phyloP scores from a whole-genome alignment of 2,113 vertebrate genomes.

The Corynorhinus townsendii region DNA sequence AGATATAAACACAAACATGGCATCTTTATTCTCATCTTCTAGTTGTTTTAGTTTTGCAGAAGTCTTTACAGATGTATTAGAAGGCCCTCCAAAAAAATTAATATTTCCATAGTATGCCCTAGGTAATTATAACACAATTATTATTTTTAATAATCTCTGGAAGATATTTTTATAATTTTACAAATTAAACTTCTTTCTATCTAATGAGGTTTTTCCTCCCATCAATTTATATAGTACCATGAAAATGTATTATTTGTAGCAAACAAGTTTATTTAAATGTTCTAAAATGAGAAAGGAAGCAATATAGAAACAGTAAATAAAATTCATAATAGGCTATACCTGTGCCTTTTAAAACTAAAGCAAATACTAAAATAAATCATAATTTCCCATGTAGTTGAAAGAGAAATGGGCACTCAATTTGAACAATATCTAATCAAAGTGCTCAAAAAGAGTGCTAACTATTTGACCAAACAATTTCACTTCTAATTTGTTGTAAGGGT shows the following conservation, averaged over 20 bases:
- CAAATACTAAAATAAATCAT: constrained; percentile 16
- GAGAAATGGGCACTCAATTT: background rate
- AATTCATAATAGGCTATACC: background rate
- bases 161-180: constrained; percentile 24
- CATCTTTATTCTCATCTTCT: constrained; percentile 94
- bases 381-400: background rate
- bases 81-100: constrained; percentile 98
- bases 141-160: background rate
- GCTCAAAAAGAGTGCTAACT: background rate
- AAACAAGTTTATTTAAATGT: background rate
- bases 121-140: constrained; percentile 57
- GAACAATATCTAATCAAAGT: background rate
- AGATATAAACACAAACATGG: constrained; percentile 96
- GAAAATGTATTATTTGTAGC: constrained; percentile 25
- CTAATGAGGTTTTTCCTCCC: background rate
- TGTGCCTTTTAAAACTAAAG: constrained; percentile 29
- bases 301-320: background rate
- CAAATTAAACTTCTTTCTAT: background rate
- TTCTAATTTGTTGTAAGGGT: background rate
- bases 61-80: constrained; percentile 89
- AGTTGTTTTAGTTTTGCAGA: constrained; percentile 93
- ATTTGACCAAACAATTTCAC: background rate
- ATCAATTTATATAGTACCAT: background rate
- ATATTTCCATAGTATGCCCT: constrained; percentile 95
- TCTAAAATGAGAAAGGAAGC: background rate